phyloP scores from a whole-genome alignment of 2,888 invertebrate genomes.

The Leptopilina drosophilae region DNA sequence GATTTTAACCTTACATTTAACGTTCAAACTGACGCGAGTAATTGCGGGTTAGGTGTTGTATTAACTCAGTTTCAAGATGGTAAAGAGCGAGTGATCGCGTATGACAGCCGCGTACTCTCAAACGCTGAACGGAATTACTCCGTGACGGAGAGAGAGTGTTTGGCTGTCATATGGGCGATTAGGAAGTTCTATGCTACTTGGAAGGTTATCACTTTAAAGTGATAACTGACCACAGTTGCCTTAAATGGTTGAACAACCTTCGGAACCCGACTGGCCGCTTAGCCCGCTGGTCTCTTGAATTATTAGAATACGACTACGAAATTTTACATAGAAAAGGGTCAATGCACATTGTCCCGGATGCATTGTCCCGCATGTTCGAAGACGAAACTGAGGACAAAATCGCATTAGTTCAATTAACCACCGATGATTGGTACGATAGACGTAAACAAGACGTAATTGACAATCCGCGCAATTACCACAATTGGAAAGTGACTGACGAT shows the following conservation, averaged over 20 bases:
- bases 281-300: background rate
- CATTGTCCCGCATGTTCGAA: background rate
- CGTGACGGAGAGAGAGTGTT: too few species aligned
- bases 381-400: background rate
- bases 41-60: background rate
- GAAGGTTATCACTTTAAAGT: too few species aligned
- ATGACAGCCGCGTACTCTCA: too few species aligned
- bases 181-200: too few species aligned
- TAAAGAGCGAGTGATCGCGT: background rate
- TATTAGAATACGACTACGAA: background rate
- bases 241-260: background rate
- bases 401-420: background rate
- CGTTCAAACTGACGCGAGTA: conserved; percentile 25
- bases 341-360: background rate
- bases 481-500: background rate
- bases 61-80: background rate
- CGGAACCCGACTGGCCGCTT: background rate
- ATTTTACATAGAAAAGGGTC: background rate
- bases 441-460: background rate
- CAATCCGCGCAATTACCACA: background rate
- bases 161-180: background rate
- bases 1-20: background rate
- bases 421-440: background rate
- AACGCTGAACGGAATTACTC: too few species aligned
- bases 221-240: background rate